Base-by-base conservation (phyloP, 2,113 vertebrate species). In the Rhinogobius similis region DNA sequence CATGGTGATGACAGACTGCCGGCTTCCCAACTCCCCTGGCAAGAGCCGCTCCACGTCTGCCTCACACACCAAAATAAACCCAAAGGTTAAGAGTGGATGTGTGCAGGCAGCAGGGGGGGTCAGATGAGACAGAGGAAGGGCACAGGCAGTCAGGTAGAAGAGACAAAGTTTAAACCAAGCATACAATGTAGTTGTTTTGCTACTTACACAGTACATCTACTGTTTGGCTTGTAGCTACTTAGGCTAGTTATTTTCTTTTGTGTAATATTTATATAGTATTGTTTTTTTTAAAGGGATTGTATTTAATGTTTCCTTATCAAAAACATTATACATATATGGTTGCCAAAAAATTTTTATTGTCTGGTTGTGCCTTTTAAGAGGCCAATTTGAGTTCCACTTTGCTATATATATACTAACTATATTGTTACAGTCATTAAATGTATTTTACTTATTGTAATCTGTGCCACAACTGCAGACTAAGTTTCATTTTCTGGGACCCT, bases 1-100 rank as follows among this genome's bases (percentile, higher is more conserved):
- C 94, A 93, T 92, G 94, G 92, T 92, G 84, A 89, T 83, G 85
- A 88, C 75, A 86, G 81, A 83, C 48, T 48, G 64, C 5, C 70
- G 65, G 66, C 39, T 61, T 29, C 63, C 26, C 56, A 55, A 39
- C 52, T 71, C 6, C 72, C 26, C 65, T 64, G 44, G 64, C 58
- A 58, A 27, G 72, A 58, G 27, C 65, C 67, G 58, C 67, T 41
- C 65, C 48, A 69, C 78, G 79, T 56, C 75, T 74, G 58, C 59
- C 75, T 55, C 65, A 58, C 71, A 94, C 94, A 91, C 91, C 94
- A 93, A 95, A 94, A 94, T 92, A 95, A 87, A 87, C 89, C 89
- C 90, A 85, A 92, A 94, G 86, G 87, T 84, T 93, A 92, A 78
- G 82, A 90, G 75, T 63, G 56, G 14, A 69, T 62, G 62, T 75